phyloP scores from a whole-genome alignment of 2,888 invertebrate species.

The Smittia sp. region DNA sequence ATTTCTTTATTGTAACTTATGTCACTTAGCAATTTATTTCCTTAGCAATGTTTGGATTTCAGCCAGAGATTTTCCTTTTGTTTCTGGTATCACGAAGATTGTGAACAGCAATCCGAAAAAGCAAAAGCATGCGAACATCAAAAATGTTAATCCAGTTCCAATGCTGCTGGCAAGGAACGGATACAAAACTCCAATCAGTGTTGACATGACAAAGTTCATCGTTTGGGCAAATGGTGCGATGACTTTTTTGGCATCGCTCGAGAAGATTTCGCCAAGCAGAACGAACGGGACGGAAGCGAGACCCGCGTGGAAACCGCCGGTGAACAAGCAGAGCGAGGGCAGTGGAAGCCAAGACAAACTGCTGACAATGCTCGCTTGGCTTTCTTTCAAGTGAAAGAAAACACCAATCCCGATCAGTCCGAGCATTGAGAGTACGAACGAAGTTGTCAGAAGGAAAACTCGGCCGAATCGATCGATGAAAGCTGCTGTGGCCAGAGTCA shows the following conservation, averaged over 20 bases:
- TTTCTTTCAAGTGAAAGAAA: slow-evolving; percentile 6
- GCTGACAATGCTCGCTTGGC: not conserved
- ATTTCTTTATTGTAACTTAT: no score
- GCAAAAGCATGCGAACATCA: not conserved
- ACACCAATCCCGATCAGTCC: not conserved
- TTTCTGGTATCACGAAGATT: slow-evolving; percentile 1
- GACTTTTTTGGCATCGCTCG: not conserved
- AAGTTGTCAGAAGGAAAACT: not conserved
- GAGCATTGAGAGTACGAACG: not conserved
- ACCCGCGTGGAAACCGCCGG: not conserved
- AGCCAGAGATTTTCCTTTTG: not conserved
- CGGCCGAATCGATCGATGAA: slow-evolving; percentile 31
- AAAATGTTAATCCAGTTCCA: slow-evolving; percentile 1
- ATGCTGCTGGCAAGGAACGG: not conserved
- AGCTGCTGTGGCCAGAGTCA: not conserved
- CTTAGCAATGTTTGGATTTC: slow-evolving; percentile 17
- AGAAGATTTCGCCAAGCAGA: slow-evolving; percentile 29
- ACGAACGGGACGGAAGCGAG: not conserved
- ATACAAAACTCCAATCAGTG: not conserved
- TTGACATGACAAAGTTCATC: not conserved
- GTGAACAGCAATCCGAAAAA: not conserved
- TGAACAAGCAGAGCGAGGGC: not conserved
- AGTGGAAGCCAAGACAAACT: not conserved
- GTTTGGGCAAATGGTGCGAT: slow-evolving; percentile 8
- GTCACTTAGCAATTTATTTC: no score